Evolutionary conservation across 2,888 invertebrate species (phyloP).

Genomic region (Mimachlamys varia): DNA sequence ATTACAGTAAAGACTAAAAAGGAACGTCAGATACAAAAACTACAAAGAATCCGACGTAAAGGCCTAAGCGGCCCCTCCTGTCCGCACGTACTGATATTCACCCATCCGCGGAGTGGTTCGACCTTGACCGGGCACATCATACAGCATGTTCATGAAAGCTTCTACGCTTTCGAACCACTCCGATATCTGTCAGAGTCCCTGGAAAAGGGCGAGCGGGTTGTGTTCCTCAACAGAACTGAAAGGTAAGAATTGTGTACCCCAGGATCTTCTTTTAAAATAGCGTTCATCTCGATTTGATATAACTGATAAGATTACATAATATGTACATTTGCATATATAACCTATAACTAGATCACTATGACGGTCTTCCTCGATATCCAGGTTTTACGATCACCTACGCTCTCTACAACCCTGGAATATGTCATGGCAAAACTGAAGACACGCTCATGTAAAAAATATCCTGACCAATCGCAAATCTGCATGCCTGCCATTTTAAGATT

Average conservation of each 20-base stretch:
- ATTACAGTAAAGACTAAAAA: background rate
- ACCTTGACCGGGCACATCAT: slow-evolving; percentile 20
- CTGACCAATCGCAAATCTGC: no score
- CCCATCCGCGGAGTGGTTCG: background rate
- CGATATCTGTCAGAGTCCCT: background rate
- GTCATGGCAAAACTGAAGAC: no score
- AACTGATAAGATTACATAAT: no score
- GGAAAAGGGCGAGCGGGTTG: background rate
- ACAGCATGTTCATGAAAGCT: background rate
- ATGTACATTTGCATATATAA: no score
- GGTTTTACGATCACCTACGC: no score
- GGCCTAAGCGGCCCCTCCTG: background rate
- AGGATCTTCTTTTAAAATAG: background rate
- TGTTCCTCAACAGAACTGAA: background rate
- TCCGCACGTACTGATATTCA: background rate
- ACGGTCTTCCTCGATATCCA: no score
- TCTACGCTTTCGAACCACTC: slow-evolving; percentile 50
- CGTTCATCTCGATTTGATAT: no score
- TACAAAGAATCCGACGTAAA: background rate
- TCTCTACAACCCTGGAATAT: no score
- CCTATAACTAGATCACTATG: no score
- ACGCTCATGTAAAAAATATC: no score
- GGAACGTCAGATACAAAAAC: background rate
- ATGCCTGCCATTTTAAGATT: no score
- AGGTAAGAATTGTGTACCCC: background rate